Evolutionary conservation across 2,113 vertebrate species (phyloP).

Genomic region (Bujurquina vittata): DNA sequence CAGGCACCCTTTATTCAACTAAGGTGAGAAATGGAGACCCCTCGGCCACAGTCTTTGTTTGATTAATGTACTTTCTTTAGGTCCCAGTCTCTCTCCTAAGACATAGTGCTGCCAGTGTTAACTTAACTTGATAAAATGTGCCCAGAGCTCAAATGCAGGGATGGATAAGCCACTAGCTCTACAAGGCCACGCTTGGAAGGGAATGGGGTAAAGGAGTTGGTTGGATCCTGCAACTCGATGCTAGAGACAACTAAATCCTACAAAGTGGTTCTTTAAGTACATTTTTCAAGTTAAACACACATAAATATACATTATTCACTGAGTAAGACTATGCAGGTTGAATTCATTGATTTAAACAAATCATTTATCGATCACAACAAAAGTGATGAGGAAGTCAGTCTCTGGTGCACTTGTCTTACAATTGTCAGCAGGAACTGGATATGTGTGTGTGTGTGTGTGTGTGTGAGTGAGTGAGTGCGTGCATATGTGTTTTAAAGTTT

Average conservation of each 20-base stretch:
- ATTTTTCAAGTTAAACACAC: neutral
- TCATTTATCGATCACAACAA: neutral
- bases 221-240: neutral
- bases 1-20: neutral
- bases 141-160: neutral
- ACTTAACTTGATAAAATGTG: neutral
- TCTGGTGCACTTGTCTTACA: conserved; percentile 52
- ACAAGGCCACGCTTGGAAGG: neutral
- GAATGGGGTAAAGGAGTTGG: neutral
- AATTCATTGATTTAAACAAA: neutral
- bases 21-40: neutral
- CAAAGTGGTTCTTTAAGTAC: neutral
- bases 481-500: neutral
- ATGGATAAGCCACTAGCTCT: neutral
- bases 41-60: neutral
- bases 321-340: neutral
- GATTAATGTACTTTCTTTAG: neutral
- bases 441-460: neutral
- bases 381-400: conserved; percentile 7
- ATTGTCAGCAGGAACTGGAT: conserved; percentile 33
- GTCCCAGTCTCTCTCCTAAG: neutral
- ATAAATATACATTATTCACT: neutral
- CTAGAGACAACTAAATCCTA: neutral
- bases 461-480: neutral
- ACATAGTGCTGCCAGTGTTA: neutral